Base-by-base conservation (phyloP, 2,888 invertebrate species). In the Taenaris catops region DNA sequence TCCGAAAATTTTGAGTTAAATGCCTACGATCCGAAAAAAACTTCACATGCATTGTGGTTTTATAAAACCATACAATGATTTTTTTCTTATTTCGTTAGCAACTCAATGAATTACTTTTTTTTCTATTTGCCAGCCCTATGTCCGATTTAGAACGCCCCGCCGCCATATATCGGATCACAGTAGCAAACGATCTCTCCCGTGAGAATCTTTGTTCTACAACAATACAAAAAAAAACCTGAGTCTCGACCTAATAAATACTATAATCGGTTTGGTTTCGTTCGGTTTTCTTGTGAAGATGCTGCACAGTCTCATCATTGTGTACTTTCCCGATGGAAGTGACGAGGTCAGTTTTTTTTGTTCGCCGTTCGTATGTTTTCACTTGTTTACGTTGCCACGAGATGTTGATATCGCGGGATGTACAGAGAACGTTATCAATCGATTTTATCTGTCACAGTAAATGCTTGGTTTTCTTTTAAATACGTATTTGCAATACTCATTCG, bases 361-460 rank as follows among this genome's bases (percentile, higher is more conserved):
- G 16, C 3, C 16, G 16, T 4, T 17, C 6, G 5, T 17, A 17
- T 17, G n/a, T n/a, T n/a, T n/a, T n/a, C n/a, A n/a, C n/a, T n/a
- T n/a, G n/a, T n/a, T n/a, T n/a, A n/a, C n/a, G n/a, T n/a, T n/a
- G n/a, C n/a, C n/a, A n/a, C n/a, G n/a, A n/a, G n/a, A n/a, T n/a
- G n/a, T n/a, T n/a, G n/a, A n/a, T n/a, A n/a, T n/a, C n/a, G n/a
- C n/a, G n/a, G n/a, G n/a, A n/a, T n/a, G n/a, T n/a, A n/a, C 48
- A 90, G 92, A 51, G 90, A 90, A 58, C 88, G 88, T 46, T 91
- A 89, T 58, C 92, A 92, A 73, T 88, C 87, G n/a, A n/a, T n/a
- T n/a, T n/a, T n/a, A n/a, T n/a, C n/a, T n/a, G n/a, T n/a, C n/a
- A n/a, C n/a, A n/a, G n/a, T n/a, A n/a, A n/a, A n/a, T n/a, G n/a